A percentile compares a stretch with the other conserved stretches of the same genome.
Evolutionary conservation across 2,113 vertebrate species (phyloP).

Genomic region (Scartelaos histophorus): DNA sequence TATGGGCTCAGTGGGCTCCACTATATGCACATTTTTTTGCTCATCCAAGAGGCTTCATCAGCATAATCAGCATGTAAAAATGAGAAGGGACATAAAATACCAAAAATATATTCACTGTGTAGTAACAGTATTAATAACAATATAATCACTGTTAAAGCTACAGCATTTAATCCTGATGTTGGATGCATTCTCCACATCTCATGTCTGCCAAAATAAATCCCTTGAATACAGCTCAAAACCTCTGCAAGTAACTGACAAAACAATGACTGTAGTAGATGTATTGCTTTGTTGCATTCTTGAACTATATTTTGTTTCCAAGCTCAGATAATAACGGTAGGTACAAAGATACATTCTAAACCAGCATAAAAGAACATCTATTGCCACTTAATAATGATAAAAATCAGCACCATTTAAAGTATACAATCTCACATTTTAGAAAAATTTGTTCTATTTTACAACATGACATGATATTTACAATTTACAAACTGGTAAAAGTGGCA

Average conservation of each 20-base stretch:
- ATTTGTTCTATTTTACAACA: slow-evolving; percentile 68
- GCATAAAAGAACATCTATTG: slow-evolving; percentile 56
- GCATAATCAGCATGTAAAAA: background rate
- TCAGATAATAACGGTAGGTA: slow-evolving; percentile 61
- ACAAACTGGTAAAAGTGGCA: slow-evolving; percentile 67
- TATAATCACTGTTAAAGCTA: background rate
- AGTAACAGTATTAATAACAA: background rate
- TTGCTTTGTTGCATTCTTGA: slow-evolving; percentile 51
- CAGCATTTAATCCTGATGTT: background rate
- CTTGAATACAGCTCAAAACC: slow-evolving; percentile 11
- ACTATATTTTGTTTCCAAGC: slow-evolving; percentile 42
- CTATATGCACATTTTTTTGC: background rate
- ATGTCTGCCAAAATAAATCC: slow-evolving; percentile 3
- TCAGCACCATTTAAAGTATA: slow-evolving; percentile 76
- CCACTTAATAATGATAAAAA: slow-evolving; percentile 61
- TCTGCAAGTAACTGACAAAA: slow-evolving; percentile 26
- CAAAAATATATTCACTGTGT: background rate
- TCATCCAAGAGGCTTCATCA: background rate
- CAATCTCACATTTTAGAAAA: slow-evolving; percentile 72
- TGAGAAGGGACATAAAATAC: background rate
- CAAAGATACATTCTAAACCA: slow-evolving; percentile 62
- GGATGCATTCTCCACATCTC: background rate
- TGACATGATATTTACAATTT: slow-evolving; percentile 67
- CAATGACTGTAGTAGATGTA: slow-evolving; percentile 47
- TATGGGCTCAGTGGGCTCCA: slow-evolving; percentile 34